Evolutionary conservation across 2,888 invertebrate species (phyloP).

Genomic region (Diplazon laetatorius): DNA sequence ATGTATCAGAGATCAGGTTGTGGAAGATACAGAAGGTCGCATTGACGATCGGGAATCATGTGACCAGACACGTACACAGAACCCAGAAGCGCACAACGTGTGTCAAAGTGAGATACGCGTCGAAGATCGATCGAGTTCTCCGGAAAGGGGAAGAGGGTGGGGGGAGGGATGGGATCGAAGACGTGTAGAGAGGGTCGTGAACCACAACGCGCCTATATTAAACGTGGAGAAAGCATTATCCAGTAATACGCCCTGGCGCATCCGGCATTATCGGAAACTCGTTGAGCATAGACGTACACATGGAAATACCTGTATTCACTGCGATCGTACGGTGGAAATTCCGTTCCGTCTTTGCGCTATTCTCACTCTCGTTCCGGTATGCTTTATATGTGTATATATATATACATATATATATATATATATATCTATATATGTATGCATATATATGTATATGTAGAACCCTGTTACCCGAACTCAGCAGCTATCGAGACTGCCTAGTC

Average conservation of each 20-base stretch:
- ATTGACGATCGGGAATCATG: constrained; percentile 35
- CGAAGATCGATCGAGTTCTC: constrained; percentile 43
- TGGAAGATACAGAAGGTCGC: not conserved
- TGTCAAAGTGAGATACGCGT: constrained; percentile 18
- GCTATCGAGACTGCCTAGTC: not conserved
- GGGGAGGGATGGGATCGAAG: constrained; percentile 20
- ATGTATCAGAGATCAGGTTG: constrained; percentile 9
- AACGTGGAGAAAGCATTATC: constrained; percentile 73
- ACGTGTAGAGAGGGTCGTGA: constrained; percentile 16
- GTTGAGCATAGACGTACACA: constrained; percentile 61
- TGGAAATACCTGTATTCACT: constrained; percentile 30
- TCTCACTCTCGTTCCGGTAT: not conserved
- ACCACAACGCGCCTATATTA: constrained; percentile 53
- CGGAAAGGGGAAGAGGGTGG: not conserved
- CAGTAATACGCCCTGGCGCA: constrained; percentile 76
- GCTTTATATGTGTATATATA: not conserved
- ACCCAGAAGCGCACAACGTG: constrained; percentile 4
- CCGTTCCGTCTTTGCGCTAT: constrained; percentile 22
- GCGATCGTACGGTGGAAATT: constrained; percentile 36
- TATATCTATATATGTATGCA: too few relatives aligned
- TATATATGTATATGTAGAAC: too few relatives aligned
- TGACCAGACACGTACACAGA: constrained; percentile 5
- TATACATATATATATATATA: too few relatives aligned
- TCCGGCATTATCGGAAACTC: constrained; percentile 78
- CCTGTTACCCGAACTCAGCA: too few relatives aligned